Conservation (phyloP, 2,113 vertebrate species). For the Neodon shergylaensis region DNA sequence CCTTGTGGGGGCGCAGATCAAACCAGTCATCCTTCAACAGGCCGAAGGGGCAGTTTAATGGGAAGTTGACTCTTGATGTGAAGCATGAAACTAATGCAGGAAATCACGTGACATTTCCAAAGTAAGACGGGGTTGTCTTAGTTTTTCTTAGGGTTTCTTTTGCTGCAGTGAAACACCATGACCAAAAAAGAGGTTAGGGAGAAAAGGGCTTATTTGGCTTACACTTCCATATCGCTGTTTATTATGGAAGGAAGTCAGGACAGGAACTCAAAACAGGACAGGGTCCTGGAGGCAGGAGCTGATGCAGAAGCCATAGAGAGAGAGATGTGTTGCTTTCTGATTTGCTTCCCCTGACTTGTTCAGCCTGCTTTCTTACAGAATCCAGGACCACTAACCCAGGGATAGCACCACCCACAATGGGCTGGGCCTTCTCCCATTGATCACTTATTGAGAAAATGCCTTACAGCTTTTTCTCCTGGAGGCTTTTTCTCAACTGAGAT, state of each 20-base stretch:
- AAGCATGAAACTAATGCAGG: constrained; percentile 75
- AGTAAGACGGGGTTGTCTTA: constrained; percentile 70
- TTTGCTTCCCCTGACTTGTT: not conserved
- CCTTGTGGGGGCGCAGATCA: constrained; percentile 66
- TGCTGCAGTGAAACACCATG: not conserved
- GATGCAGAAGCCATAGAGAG: not conserved
- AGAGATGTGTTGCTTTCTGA: not conserved
- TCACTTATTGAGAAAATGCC: not conserved
- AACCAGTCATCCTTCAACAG: constrained; percentile 13
- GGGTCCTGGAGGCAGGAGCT: not conserved
- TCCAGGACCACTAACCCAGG: not conserved
- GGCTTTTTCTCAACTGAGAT: not conserved
- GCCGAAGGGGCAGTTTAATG: constrained; percentile 62
- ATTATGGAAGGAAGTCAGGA: not conserved
- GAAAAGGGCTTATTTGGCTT: not conserved
- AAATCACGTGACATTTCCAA: constrained; percentile 65
- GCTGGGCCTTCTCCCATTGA: not conserved
- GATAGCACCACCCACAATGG: not conserved
- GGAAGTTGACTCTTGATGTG: constrained; percentile 55
- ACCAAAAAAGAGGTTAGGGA: not conserved
- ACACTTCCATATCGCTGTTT: not conserved
- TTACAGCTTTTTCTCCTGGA: not conserved
- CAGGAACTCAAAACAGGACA: not conserved
- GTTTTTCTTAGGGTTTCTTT: not conserved
- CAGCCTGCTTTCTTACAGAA: not conserved